Base-by-base conservation (phyloP, 53 echinoderm and acorn worm species). In the Echinometra lucunter region DNA sequence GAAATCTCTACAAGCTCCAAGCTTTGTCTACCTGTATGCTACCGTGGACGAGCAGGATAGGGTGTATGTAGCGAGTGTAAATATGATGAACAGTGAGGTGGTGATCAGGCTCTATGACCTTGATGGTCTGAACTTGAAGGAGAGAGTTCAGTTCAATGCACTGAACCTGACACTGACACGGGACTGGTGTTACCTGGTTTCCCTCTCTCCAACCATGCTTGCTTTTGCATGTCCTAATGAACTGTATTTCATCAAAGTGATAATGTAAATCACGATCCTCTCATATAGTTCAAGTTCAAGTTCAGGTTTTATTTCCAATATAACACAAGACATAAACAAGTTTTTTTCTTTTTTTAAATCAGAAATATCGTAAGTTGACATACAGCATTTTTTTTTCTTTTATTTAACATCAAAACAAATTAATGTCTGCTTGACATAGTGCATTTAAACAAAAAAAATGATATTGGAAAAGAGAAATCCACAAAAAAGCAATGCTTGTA, bases 11-110 rank as follows among this genome's bases (percentile, higher is more conserved):
- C 49, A 17, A 30, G n/a, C 88, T 34, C 49, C 49, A 88, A 3
- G 5, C 1, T 30, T 5, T 45, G 57, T 34, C 49, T 32, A 32
- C 57, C 55, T 88, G 53, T 88, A 88, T 88, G 55, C 34, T 32
- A 25, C 88, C 49, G 88, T 49, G 53, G 57, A 56, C 35, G 88
- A 88, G 28, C 53, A 88, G 57, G 88, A 88, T 57, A 88, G 49
- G 57, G 88, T 88, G 88, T 55, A 55, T 88, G 88, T 88, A 56
- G 88, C 88, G 30, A 88, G 88, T 56, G 88, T 88, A 34, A 28
- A 49, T 88, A 2, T 8, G 2, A 55, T 3, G 2, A 56, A 27
- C 57, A 27, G 10, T 0, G 9, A 49, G 0, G 49, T 88, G 28
- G 4, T 55, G 32, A 55, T 88, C 57, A 88, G 30, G 28, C 53